Evolutionary conservation across 2,113 vertebrate species (phyloP).

Genomic region (Pogona vitticeps): DNA sequence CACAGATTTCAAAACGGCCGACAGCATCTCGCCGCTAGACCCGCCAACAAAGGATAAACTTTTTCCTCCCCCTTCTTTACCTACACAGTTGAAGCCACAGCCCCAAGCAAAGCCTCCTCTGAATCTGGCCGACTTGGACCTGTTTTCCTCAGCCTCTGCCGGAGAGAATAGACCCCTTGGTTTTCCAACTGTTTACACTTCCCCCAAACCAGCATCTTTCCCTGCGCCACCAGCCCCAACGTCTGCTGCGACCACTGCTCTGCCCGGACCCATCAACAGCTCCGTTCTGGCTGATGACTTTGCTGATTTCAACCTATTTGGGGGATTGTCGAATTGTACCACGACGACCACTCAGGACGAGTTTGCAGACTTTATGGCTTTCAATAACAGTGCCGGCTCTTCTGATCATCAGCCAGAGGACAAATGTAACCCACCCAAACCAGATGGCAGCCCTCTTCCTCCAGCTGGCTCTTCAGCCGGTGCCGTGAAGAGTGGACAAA

Average conservation of each 20-base stretch:
- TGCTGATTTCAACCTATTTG: slow-evolving; percentile 94
- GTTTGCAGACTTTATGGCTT: slow-evolving; percentile 98
- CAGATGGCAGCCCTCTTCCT: slow-evolving; percentile 58
- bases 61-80: slow-evolving; percentile 85
- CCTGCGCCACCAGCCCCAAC: slow-evolving; percentile 50
- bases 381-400: slow-evolving; percentile 82
- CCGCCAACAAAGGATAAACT: slow-evolving; percentile 85
- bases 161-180: slow-evolving; percentile 68
- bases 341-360: slow-evolving; percentile 83
- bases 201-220: slow-evolving; percentile 62
- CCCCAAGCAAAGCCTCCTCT: slow-evolving; percentile 84
- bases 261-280: slow-evolving; percentile 72
- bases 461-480: slow-evolving; percentile 55
- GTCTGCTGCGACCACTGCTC: slow-evolving; percentile 52
- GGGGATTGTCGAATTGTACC: slow-evolving; percentile 78
- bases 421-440: slow-evolving; percentile 70
- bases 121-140: slow-evolving; percentile 91
- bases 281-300: slow-evolving; percentile 84
- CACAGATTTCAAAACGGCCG: slow-evolving; percentile 98
- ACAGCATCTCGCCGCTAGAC: slow-evolving; percentile 93
- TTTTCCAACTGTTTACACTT: slow-evolving; percentile 67
- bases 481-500: slow-evolving; percentile 68
- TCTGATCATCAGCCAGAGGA: slow-evolving; percentile 69
- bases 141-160: slow-evolving; percentile 84
- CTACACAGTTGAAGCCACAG: slow-evolving; percentile 84